Conservation (phyloP, 2,888 invertebrate genomes). For the Hemicrepidius hirtus region DNA sequence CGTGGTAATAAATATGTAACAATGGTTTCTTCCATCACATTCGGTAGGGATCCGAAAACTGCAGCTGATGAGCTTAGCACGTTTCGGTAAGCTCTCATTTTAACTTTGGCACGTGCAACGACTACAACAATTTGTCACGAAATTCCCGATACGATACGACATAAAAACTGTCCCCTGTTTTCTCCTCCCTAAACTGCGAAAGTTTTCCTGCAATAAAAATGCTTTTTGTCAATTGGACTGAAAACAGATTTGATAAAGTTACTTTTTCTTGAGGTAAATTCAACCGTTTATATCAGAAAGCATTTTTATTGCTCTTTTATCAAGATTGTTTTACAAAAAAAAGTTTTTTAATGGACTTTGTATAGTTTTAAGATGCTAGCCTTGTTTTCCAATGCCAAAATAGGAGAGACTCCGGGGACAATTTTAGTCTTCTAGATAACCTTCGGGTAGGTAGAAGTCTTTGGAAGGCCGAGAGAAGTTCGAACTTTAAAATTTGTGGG, state of each 20-base stretch:
- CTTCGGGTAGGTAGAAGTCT: too few relatives aligned
- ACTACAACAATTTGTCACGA: constrained; percentile 33
- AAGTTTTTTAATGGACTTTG: too few relatives aligned
- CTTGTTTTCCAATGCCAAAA: too few relatives aligned
- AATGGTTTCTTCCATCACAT: background rate
- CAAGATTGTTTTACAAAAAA: too few relatives aligned
- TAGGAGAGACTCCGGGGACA: too few relatives aligned
- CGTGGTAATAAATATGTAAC: constrained; percentile 23
- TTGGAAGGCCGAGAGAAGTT: too few relatives aligned
- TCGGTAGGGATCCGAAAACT: constrained; percentile 24
- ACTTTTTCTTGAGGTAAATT: constrained; percentile 2
- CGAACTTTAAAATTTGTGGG: too few relatives aligned
- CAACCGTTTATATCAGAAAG: background rate
- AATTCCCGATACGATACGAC: constrained; percentile 30
- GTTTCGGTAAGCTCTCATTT: constrained; percentile 24
- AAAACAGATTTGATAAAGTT: constrained; percentile 32
- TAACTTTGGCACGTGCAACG: constrained; percentile 23
- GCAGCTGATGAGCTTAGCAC: constrained; percentile 20
- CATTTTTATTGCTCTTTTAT: too few relatives aligned
- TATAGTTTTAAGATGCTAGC: too few relatives aligned
- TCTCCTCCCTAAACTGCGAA: constrained; percentile 11
- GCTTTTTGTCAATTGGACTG: constrained; percentile 3
- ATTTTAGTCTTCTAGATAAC: too few relatives aligned
- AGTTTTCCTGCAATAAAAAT: constrained; percentile 21
- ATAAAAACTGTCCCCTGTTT: constrained; percentile 12